A percentile compares a stretch with the other conserved stretches of the same genome.
These are phyloP conservation scores for Ascaphus truei DNA, from an alignment of 2,113 vertebrate species.

Conservation along the genomic window DNA sequence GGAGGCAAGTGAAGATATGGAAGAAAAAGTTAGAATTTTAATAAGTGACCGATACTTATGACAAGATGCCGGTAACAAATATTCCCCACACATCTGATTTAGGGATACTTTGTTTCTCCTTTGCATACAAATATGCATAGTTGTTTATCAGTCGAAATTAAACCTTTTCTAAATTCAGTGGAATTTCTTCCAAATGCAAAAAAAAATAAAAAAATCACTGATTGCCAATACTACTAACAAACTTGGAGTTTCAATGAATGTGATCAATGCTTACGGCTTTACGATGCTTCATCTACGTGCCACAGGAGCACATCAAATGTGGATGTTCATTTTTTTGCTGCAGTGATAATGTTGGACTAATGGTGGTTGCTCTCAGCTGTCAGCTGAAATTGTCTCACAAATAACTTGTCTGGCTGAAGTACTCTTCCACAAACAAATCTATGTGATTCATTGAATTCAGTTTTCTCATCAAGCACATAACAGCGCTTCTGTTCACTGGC, in stretches of 20 bases:
- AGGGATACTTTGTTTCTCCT: no score
- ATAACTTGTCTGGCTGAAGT: constrained; percentile 32
- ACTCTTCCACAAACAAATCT: constrained; percentile 22
- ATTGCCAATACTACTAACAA: constrained; percentile 30
- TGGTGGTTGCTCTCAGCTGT: background rate
- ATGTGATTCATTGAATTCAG: constrained; percentile 25
- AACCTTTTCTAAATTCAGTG: no score
- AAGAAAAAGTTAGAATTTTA: no score
- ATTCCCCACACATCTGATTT: no score
- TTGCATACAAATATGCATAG: no score
- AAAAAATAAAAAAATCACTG: no score
- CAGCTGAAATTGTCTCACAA: constrained; percentile 29
- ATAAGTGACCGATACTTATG: no score
- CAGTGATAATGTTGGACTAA: constrained; percentile 38
- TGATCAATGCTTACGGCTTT: constrained; percentile 11
- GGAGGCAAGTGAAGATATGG: no score
- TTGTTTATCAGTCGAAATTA: no score
- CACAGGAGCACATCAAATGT: constrained; percentile 33
- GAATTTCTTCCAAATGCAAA: no score
- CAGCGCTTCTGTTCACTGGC: background rate
- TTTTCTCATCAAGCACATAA: constrained; percentile 2
- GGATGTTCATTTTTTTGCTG: constrained; percentile 39
- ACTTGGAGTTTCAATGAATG: no score
- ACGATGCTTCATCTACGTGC: constrained; percentile 22
- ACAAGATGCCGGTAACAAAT: no score